Evolutionary conservation across 2,113 vertebrate genomes (phyloP).

Genomic region (Etheostoma spectabile): DNA sequence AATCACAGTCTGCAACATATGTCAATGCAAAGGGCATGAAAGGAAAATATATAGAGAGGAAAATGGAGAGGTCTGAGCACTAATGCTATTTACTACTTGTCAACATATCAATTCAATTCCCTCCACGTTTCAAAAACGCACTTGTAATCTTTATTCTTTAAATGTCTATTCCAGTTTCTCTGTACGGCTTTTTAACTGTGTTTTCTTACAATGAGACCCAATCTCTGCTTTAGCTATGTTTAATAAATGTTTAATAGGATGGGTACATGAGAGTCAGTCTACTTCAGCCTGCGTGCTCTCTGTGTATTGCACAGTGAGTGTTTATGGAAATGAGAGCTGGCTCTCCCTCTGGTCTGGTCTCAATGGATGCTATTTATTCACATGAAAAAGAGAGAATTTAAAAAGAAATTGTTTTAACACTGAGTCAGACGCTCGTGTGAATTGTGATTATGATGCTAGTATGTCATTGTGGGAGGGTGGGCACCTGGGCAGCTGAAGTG

Average conservation of each 20-base stretch:
- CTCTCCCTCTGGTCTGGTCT: conserved; percentile 53
- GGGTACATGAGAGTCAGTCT: conserved; percentile 65
- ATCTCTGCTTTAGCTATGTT: conserved; percentile 63
- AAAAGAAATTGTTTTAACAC: conserved; percentile 31
- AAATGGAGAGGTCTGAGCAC: conserved; percentile 48
- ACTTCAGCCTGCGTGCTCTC: conserved; percentile 52
- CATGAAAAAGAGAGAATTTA: conserved; percentile 32
- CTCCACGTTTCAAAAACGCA: conserved; percentile 47
- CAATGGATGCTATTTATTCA: conserved; percentile 43
- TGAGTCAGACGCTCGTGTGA: neutral
- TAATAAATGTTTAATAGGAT: conserved; percentile 78
- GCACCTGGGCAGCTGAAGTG: neutral
- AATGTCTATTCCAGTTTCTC: conserved; percentile 15
- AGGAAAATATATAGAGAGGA: conserved; percentile 27
- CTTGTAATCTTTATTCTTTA: conserved; percentile 14
- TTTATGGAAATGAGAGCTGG: conserved; percentile 72
- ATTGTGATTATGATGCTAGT: neutral
- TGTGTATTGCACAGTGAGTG: conserved; percentile 64
- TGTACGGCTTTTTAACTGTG: conserved; percentile 40
- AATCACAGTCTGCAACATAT: conserved; percentile 76
- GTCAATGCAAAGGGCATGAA: conserved; percentile 69
- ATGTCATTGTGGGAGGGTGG: neutral
- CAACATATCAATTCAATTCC: conserved; percentile 59
- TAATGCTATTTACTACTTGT: conserved; percentile 49
- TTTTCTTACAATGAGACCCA: conserved; percentile 33